Conservation (phyloP, 1,140 invertebrate species). For the Drosophila sechellia region DNA sequence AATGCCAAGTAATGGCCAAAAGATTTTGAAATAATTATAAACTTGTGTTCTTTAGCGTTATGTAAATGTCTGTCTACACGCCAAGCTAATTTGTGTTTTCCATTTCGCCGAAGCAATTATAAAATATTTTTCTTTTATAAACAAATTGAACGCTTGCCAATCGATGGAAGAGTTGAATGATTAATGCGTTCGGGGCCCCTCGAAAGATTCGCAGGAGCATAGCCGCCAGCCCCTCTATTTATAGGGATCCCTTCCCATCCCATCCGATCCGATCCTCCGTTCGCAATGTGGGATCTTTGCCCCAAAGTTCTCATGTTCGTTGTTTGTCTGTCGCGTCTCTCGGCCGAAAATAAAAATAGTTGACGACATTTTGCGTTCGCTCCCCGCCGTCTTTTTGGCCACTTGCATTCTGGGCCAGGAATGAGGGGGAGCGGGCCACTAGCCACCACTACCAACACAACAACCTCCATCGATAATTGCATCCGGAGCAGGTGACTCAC, state of each 20-base stretch:
- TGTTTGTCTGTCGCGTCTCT: constrained; percentile 17
- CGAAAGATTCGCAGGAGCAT: constrained; percentile 7
- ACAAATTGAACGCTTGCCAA: constrained; percentile 35
- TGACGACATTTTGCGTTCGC: constrained; percentile 51
- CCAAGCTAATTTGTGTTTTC: neutral
- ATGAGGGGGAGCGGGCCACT: constrained; percentile 1
- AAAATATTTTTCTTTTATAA: constrained; percentile 15
- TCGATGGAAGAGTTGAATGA: constrained; percentile 42
- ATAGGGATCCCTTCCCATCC: constrained; percentile 11
- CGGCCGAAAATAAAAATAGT: constrained; percentile 52
- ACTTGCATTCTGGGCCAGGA: constrained; percentile 33
- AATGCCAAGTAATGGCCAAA: neutral
- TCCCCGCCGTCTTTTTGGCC: constrained; percentile 1
- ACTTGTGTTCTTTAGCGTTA: neutral
- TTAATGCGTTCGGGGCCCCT: constrained; percentile 35
- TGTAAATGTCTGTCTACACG: neutral
- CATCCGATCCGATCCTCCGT: constrained; percentile 6
- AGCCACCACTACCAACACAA: neutral
- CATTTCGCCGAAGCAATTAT: constrained; percentile 5
- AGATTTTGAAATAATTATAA: too few species aligned
- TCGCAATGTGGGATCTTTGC: constrained; percentile 1
- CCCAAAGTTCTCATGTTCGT: neutral
- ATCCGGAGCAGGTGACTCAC: constrained; percentile 37
- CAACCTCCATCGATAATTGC: constrained; percentile 30
- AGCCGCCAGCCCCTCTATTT: constrained; percentile 18